phyloP scores from a whole-genome alignment of 2,888 invertebrate genomes.

The Ormyrus thymus region DNA sequence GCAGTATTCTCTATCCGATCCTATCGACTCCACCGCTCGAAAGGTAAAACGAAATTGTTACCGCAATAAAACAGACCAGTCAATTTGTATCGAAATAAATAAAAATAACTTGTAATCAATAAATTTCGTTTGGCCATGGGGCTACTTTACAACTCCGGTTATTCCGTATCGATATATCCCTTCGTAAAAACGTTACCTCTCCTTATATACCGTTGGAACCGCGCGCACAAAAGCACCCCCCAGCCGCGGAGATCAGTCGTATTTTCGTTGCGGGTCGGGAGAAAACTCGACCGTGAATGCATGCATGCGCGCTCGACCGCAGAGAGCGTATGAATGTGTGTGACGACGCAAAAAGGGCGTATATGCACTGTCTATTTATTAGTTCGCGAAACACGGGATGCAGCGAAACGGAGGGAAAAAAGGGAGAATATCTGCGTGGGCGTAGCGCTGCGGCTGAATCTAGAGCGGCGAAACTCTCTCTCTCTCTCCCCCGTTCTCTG shows the following conservation, averaged over 20 bases:
- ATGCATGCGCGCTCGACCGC: background rate
- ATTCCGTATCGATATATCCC: constrained; percentile 25
- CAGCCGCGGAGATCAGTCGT: constrained; percentile 25
- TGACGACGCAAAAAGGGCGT: constrained; percentile 48
- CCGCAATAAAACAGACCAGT: background rate
- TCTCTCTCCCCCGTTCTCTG: no score
- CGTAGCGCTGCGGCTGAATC: no score
- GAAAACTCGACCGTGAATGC: constrained; percentile 3
- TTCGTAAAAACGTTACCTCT: constrained; percentile 15
- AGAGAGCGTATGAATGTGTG: background rate
- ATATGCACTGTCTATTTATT: constrained; percentile 48
- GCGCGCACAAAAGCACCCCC: background rate
- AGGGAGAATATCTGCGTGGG: background rate
- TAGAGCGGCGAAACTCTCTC: no score
- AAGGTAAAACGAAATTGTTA: background rate
- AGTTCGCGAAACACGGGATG: constrained; percentile 25
- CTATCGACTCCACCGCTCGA: background rate
- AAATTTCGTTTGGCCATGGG: constrained; percentile 16
- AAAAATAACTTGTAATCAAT: constrained; percentile 31
- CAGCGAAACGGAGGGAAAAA: background rate
- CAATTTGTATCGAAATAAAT: constrained; percentile 23
- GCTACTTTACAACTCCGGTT: constrained; percentile 21
- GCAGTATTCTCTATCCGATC: no score
- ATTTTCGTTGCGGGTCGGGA: constrained; percentile 25
- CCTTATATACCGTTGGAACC: constrained; percentile 34